These are phyloP conservation scores for Homarus americanus DNA, from an alignment of 1,140 invertebrate species.

Conservation along the genomic window DNA sequence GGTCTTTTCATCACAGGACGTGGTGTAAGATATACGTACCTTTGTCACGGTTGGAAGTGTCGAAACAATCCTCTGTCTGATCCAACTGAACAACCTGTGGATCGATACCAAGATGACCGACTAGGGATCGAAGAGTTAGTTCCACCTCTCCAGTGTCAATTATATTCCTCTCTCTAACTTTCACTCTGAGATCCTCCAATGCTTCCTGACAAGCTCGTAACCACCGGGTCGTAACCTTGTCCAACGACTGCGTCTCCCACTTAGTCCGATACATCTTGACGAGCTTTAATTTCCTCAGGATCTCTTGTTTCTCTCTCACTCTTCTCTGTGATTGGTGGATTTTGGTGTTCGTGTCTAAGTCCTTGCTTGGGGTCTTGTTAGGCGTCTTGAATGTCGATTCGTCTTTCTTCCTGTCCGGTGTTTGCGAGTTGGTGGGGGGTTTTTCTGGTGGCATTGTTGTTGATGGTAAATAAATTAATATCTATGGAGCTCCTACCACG, in stretches of 20 bases:
- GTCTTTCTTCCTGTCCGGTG: background rate
- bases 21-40: background rate
- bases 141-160: slow-evolving; percentile 26
- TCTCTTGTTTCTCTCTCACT: slow-evolving; percentile 48
- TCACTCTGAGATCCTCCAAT: slow-evolving; percentile 38
- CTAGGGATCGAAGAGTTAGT: slow-evolving; percentile 28
- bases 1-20: no score
- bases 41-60: no score
- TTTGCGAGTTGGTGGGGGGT: background rate
- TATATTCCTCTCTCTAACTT: slow-evolving; percentile 7
- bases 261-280: slow-evolving; percentile 57
- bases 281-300: slow-evolving; percentile 34
- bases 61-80: slow-evolving; percentile 47
- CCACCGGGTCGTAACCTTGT: slow-evolving; percentile 42
- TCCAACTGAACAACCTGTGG: slow-evolving; percentile 25
- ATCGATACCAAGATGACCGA: slow-evolving; percentile 52
- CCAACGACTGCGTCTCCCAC: slow-evolving; percentile 50
- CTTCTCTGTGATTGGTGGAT: background rate
- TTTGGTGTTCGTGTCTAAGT: background rate
- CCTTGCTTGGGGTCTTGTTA: background rate
- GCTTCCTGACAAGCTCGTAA: slow-evolving; percentile 52
- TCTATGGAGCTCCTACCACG: no score
- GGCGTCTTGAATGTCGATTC: background rate
- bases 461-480: no score
- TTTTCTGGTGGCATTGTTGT: slow-evolving; percentile 1